Percentiles rank a stretch among this genome's conserved stretches.
Evolutionary conservation across 2,797 vertebrate genomes (phyloP).

Genomic region (Decapterus maruadsi): DNA sequence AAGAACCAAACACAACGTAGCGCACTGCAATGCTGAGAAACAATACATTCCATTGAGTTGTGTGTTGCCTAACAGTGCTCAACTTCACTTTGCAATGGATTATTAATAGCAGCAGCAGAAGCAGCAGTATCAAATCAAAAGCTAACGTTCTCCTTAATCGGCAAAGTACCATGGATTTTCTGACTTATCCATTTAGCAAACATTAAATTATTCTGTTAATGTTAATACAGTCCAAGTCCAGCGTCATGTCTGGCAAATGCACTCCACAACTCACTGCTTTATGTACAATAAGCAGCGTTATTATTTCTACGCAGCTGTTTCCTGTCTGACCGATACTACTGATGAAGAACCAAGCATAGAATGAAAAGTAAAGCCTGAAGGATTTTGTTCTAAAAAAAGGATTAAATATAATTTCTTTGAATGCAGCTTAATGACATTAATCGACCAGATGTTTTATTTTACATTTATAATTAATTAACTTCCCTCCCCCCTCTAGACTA

Average conservation of each 20-base stretch:
- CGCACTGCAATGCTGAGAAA: slow-evolving; percentile 1
- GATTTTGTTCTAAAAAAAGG: background rate
- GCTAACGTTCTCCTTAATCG: background rate
- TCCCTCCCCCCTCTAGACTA: background rate
- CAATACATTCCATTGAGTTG: background rate
- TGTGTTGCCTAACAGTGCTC: background rate
- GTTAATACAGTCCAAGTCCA: background rate
- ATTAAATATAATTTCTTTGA: background rate
- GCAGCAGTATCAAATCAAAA: background rate
- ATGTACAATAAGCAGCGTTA: slow-evolving; percentile 21
- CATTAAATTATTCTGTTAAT: slow-evolving; percentile 23
- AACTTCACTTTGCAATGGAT: background rate
- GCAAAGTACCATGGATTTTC: background rate
- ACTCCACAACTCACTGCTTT: slow-evolving; percentile 22
- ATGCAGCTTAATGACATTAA: slow-evolving; percentile 15
- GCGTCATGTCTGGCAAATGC: slow-evolving; percentile 2
- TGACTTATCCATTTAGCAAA: slow-evolving; percentile 5
- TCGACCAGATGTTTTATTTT: background rate
- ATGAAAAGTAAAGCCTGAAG: slow-evolving; percentile 14
- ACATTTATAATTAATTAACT: too few species aligned
- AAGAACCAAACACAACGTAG: background rate
- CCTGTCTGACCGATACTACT: slow-evolving; percentile 26
- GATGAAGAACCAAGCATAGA: slow-evolving; percentile 1
- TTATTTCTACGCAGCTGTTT: slow-evolving; percentile 59
- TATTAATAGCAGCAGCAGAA: background rate